phyloP scores from a whole-genome alignment of 2,888 invertebrate species.

The Slavum lentiscoides region DNA sequence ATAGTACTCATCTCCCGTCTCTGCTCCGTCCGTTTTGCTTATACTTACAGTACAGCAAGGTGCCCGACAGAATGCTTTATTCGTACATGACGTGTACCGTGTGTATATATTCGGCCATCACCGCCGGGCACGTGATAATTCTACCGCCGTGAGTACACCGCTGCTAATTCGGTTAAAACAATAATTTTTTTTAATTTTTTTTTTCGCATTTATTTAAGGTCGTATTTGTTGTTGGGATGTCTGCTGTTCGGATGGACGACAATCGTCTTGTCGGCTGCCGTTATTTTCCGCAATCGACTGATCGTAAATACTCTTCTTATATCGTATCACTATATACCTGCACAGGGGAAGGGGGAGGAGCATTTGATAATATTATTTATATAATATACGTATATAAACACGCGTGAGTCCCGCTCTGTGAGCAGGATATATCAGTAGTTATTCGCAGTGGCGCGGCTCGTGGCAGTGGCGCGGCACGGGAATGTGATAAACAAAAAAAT shows the following conservation, averaged over 20 bases:
- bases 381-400: too few species aligned
- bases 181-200: neutral
- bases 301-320: conserved; percentile 11
- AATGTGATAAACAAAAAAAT: too few species aligned
- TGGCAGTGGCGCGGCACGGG: too few species aligned
- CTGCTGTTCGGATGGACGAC: conserved; percentile 59
- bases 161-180: too few species aligned
- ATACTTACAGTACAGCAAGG: conserved; percentile 72
- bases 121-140: conserved; percentile 68
- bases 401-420: too few species aligned
- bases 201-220: conserved; percentile 57
- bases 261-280: conserved; percentile 56
- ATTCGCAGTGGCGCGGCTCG: too few species aligned
- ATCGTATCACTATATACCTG: neutral
- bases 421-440: too few species aligned
- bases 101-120: conserved; percentile 71
- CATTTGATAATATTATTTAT: too few species aligned
- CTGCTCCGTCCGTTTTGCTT: conserved; percentile 57
- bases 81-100: conserved; percentile 83
- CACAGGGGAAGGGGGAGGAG: too few species aligned
- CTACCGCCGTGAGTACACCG: conserved; percentile 59
- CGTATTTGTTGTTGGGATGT: conserved; percentile 59
- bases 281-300: conserved; percentile 41
- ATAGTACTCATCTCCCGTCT: neutral
- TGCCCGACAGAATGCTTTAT: conserved; percentile 83